phyloP scores from a whole-genome alignment of 1,140 invertebrate species.

The Eueides isabella region DNA sequence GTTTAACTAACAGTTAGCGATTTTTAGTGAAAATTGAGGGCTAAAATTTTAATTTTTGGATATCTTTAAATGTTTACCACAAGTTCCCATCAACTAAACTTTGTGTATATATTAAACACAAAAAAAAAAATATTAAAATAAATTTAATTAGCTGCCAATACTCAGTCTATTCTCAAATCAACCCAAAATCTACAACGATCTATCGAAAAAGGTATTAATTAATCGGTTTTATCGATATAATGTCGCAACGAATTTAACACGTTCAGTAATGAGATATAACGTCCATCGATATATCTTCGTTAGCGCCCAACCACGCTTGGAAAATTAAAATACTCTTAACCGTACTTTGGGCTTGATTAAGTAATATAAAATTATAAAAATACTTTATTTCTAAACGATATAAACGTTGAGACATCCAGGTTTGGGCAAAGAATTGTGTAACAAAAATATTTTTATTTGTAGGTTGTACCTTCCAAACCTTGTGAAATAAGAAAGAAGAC shows the following conservation, averaged over 20 bases:
- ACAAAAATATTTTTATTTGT: background rate
- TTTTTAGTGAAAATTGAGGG: too few relatives aligned
- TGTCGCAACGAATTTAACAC: constrained; percentile 68
- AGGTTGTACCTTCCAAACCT: too few relatives aligned
- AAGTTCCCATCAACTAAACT: too few relatives aligned
- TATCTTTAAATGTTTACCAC: too few relatives aligned
- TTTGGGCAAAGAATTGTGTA: background rate
- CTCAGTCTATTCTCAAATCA: background rate
- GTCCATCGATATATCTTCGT: constrained; percentile 62
- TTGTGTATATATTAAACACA: background rate
- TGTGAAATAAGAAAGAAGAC: too few relatives aligned
- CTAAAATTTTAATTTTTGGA: too few relatives aligned
- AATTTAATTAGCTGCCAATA: background rate
- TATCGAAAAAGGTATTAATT: constrained; percentile 65
- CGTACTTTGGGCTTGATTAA: constrained; percentile 14
- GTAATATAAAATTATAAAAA: constrained; percentile 2
- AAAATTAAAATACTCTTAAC: constrained; percentile 21
- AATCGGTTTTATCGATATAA: constrained; percentile 54
- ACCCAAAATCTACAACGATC: constrained; percentile 22
- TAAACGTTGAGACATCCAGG: background rate
- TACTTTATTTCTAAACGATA: background rate
- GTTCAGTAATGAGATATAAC: constrained; percentile 56
- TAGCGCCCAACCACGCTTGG: constrained; percentile 44
- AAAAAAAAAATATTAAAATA: background rate
- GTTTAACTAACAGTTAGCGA: too few relatives aligned